These are phyloP conservation scores for Pediacus dermestoides DNA, from an alignment of 2,888 invertebrate genomes.

Conservation along the genomic window DNA sequence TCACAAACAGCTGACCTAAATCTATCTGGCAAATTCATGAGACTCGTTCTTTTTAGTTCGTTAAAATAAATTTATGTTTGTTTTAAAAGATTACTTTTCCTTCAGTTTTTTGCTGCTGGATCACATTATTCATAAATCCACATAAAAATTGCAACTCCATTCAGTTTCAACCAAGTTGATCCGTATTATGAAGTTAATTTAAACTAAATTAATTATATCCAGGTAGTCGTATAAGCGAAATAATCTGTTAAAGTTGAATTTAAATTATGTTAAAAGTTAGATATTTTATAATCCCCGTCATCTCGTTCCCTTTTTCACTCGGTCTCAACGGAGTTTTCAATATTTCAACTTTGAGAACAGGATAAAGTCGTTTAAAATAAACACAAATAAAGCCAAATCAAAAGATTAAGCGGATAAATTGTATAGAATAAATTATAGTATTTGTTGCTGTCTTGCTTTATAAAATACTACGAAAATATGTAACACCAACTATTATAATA, in stretches of 20 bases:
- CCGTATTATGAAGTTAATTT: conserved; percentile 33
- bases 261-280: conserved; percentile 29
- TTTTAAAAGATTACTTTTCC: too few species aligned
- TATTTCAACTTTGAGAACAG: conserved; percentile 1
- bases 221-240: conserved; percentile 30
- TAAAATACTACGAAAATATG: conserved; percentile 5
- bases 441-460: too few species aligned
- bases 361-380: too few species aligned
- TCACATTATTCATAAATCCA: conserved; percentile 16
- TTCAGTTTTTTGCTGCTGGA: too few species aligned
- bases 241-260: conserved; percentile 32
- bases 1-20: too few species aligned
- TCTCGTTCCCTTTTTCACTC: conserved; percentile 12
- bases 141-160: conserved; percentile 15
- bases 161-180: conserved; percentile 21
- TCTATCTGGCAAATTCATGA: too few species aligned
- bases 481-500: background rate
- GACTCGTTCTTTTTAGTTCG: too few species aligned
- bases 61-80: too few species aligned
- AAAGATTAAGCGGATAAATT: too few species aligned
- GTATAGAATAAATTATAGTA: too few species aligned
- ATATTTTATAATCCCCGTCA: conserved; percentile 23
- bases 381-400: too few species aligned
- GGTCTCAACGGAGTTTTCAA: conserved; percentile 9
- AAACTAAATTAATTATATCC: conserved; percentile 32